phyloP scores from a whole-genome alignment of 1,140 invertebrate genomes.

The Theocolax elegans region DNA sequence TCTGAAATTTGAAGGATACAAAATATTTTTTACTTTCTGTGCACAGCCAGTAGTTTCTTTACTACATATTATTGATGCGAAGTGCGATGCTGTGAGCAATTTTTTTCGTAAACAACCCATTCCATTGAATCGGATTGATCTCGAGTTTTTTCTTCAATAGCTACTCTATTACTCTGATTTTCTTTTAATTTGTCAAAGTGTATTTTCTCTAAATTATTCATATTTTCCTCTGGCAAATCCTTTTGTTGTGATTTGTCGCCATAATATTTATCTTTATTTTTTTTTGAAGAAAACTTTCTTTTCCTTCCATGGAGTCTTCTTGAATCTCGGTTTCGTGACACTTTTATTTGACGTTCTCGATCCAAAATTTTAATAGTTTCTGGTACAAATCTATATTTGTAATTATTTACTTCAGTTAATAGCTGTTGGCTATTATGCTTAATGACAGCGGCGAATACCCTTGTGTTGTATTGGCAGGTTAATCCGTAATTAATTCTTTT shows the following conservation, averaged over 20 bases:
- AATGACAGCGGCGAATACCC: conserved; percentile 47
- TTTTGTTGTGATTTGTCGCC: background rate
- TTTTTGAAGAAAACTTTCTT: background rate
- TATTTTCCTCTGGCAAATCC: conserved; percentile 11
- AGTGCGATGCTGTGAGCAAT: conserved; percentile 58
- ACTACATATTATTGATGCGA: conserved; percentile 52
- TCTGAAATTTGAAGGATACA: conserved; percentile 37
- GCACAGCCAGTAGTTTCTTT: conserved; percentile 41
- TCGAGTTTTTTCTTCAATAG: conserved; percentile 47
- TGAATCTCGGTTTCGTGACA: background rate
- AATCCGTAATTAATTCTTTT: conserved; percentile 54
- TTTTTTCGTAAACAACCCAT: conserved; percentile 51
- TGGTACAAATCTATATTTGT: background rate
- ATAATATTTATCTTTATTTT: background rate
- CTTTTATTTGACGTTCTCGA: background rate
- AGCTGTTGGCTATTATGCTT: conserved; percentile 45
- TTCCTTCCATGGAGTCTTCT: background rate
- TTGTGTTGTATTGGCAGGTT: conserved; percentile 47
- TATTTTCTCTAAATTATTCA: background rate
- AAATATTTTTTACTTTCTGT: conserved; percentile 44
- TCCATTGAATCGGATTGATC: conserved; percentile 41
- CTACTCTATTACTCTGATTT: conserved; percentile 20
- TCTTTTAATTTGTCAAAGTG: conserved; percentile 20
- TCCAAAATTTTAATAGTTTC: background rate
- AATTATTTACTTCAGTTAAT: background rate